Evolutionary conservation across 2,888 invertebrate species (phyloP).

Genomic region (Carpatolechia fugitivella): DNA sequence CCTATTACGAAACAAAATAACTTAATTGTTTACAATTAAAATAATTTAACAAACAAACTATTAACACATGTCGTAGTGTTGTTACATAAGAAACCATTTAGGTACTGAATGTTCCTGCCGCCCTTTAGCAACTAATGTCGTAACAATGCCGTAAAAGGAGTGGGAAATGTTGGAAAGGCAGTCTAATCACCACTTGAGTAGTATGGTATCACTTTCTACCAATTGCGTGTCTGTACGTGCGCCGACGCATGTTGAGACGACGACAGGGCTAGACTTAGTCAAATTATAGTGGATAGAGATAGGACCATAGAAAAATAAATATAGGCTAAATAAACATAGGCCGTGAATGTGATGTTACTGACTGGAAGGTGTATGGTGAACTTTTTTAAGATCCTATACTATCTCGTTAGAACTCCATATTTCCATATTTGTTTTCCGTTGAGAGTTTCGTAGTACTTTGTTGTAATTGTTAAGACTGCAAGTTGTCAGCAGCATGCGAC

Average conservation of each 20-base stretch:
- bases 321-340: no score
- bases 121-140: constrained; percentile 2
- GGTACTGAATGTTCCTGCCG: background rate
- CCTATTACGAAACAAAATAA: background rate
- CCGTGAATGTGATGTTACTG: no score
- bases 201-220: constrained; percentile 29
- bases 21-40: background rate
- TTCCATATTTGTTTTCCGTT: no score
- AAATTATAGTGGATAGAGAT: background rate
- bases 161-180: constrained; percentile 24
- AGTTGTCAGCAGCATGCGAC: no score
- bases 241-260: constrained; percentile 12
- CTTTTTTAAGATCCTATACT: no score
- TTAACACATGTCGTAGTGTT: background rate
- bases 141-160: background rate
- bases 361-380: no score
- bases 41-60: background rate
- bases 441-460: no score
- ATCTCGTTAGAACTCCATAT: no score
- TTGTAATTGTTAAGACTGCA: no score
- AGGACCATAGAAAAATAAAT: no score
- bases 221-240: constrained; percentile 26
- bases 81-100: background rate
- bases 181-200: constrained; percentile 23
- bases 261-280: background rate